Conservation (phyloP, 92 coral and sea anemone species). For the Isaurus tuberculatus region DNA sequence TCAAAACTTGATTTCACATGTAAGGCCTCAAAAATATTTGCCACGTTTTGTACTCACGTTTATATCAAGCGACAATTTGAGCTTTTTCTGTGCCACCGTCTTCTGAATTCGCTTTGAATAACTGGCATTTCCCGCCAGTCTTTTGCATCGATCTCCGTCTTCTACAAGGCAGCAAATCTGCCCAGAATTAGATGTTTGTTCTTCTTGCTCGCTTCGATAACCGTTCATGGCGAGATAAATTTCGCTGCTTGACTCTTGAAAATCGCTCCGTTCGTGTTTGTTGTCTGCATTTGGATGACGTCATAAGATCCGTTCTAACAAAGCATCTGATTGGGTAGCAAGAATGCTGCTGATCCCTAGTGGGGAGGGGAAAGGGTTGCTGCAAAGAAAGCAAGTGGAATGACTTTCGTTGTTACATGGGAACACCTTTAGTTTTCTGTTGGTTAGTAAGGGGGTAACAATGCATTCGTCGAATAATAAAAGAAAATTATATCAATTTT, state of each 20-base stretch:
- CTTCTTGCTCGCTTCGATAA: constrained; percentile 99
- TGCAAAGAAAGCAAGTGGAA: too few relatives aligned
- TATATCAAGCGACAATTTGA: constrained; percentile 91
- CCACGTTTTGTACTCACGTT: constrained; percentile 73
- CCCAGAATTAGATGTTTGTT: constrained; percentile 81
- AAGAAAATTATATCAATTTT: too few relatives aligned
- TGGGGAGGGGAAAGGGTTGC: constrained; percentile 35
- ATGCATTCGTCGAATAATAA: too few relatives aligned
- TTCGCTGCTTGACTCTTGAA: constrained; percentile 78
- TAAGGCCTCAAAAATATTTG: constrained; percentile 15
- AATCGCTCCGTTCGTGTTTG: constrained; percentile 97
- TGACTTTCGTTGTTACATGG: too few relatives aligned
- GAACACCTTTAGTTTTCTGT: too few relatives aligned
- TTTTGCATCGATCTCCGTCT: constrained; percentile 93
- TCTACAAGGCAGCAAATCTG: constrained; percentile 99
- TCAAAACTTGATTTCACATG: constrained; percentile 25
- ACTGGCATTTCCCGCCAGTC: constrained; percentile 96
- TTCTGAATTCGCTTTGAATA: constrained; percentile 99
- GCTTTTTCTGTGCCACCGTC: constrained; percentile 98
- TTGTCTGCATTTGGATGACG: constrained; percentile 96
- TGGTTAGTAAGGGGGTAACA: too few relatives aligned
- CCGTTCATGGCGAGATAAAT: constrained; percentile 88
- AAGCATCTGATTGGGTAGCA: constrained; percentile 58
- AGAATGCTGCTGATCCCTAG: constrained; percentile 27
- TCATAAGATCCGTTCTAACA: constrained; percentile 69